Evolutionary conservation across 2,113 vertebrate genomes (phyloP), one percentile per base, ranked within the genome.

Genomic region (Oenanthe oenanthe): DNA sequence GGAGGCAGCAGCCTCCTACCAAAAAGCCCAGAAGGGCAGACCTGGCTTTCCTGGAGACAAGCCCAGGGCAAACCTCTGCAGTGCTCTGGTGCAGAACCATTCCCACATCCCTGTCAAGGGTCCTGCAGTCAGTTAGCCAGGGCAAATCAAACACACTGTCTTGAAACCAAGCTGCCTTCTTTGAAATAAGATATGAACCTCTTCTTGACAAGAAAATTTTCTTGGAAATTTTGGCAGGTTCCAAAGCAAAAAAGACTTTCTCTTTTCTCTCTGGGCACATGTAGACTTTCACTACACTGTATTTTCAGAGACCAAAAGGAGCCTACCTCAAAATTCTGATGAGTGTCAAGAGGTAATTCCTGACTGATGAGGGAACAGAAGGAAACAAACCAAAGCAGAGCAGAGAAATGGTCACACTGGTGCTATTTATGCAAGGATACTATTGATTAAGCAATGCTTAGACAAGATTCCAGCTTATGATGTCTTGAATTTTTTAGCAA

Each of bases 101-200:
- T 71, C 48, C 65, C 25, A 31, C 19, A 79, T 50, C 47, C 38
- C 13, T 6, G 1, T 9, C 40, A 68, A 53, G 42, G 50, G 43
- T 4, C 4, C 6, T 7, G 32, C 17, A 8, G 15, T 48, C 74
- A n/a, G 28, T 73, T 63, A 76, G 9, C 29, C 0, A 0, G 58
- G 40, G 6, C 25, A 80, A 51, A 77, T 47, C 19, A 87, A 87
- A 72, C 40, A 79, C 0, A 0, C 2, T 0, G 0, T 32, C 40
- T 51, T 42, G 12, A 88, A 88, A 82, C 36, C n/a, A 51, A 72
- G 21, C 16, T 43, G 29, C 18, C 24, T 83, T 60, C 57, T 47
- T 73, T 72, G 79, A 82, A 63, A 17, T 6, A 25, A 71, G 28
- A 3, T 2, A 4, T 57, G 53, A 91, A 54, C 48, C 16, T 72